These are phyloP conservation scores for Eupithecia abbreviata DNA, from an alignment of 2,888 invertebrate species.

Conservation along the genomic window DNA sequence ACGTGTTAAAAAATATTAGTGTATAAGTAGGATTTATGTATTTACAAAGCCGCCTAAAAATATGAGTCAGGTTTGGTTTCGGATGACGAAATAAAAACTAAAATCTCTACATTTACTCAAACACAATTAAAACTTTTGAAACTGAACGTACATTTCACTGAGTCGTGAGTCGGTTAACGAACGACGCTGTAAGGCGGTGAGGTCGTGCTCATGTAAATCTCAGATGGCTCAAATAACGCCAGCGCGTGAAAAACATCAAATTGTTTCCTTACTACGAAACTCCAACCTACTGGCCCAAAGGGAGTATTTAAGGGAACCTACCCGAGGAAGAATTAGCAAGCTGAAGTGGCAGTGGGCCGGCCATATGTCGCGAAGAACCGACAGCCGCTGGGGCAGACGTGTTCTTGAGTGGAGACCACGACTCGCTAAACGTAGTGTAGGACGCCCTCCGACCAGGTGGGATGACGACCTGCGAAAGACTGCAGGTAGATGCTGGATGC, in stretches of 20 bases:
- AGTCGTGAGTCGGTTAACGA: slow-evolving; percentile 32
- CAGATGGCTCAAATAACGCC: slow-evolving; percentile 33
- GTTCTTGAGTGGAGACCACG: too few relatives aligned
- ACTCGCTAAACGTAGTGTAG: too few relatives aligned
- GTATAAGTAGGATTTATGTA: too few relatives aligned
- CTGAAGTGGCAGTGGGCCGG: too few relatives aligned
- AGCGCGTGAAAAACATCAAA: slow-evolving; percentile 32
- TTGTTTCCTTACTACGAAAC: slow-evolving; percentile 22
- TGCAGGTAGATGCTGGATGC: too few relatives aligned
- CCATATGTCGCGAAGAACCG: too few relatives aligned
- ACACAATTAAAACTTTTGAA: slow-evolving; percentile 24
- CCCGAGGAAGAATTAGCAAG: neutral
- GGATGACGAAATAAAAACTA: neutral
- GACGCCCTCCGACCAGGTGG: too few relatives aligned
- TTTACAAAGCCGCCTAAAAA: too few relatives aligned
- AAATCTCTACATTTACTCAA: slow-evolving; percentile 5
- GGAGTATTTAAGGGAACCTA: neutral
- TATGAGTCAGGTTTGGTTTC: neutral
- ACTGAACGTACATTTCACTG: slow-evolving; percentile 24
- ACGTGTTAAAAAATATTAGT: too few relatives aligned
- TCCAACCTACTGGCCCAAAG: too few relatives aligned
- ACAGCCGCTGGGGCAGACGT: too few relatives aligned
- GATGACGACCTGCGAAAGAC: too few relatives aligned
- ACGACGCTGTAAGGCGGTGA: slow-evolving; percentile 29
- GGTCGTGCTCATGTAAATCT: slow-evolving; percentile 40